phyloP scores from a whole-genome alignment of 2,888 invertebrate genomes.

The Lycophotia porphyrea region DNA sequence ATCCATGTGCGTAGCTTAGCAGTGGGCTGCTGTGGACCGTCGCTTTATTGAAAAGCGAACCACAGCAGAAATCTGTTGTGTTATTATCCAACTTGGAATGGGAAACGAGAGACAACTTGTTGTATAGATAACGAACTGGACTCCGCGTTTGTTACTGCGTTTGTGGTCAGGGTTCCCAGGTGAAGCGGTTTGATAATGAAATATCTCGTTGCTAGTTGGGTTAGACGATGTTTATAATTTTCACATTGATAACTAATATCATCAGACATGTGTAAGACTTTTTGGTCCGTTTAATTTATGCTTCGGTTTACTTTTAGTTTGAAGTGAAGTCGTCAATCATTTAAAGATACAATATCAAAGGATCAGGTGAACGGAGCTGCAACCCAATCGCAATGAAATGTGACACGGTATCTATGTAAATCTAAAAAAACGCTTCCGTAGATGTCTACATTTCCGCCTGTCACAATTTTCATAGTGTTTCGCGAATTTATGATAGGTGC shows the following conservation, averaged over 20 bases:
- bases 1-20: neutral
- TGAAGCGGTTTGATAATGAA: neutral
- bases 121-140: conserved; percentile 68
- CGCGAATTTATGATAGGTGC: neutral
- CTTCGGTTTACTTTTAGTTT: no score
- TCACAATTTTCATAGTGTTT: neutral
- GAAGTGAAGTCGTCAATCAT: neutral
- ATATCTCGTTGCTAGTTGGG: neutral
- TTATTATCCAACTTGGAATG: conserved; percentile 65
- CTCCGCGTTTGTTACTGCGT: conserved; percentile 59
- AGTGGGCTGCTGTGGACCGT: neutral
- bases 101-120: conserved; percentile 65
- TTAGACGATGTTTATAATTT: neutral
- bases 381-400: neutral
- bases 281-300: no score
- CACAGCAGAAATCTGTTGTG: conserved; percentile 59
- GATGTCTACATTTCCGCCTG: neutral
- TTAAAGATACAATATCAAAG: neutral
- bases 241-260: neutral
- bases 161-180: conserved; percentile 56
- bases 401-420: neutral
- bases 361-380: neutral
- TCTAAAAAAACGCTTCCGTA: neutral
- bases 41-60: conserved; percentile 52
- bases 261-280: no score